A percentile compares a stretch with the other conserved stretches of the same genome.
Evolutionary conservation across 2,888 invertebrate genomes (phyloP).

Genomic region (Tipula helvola): DNA sequence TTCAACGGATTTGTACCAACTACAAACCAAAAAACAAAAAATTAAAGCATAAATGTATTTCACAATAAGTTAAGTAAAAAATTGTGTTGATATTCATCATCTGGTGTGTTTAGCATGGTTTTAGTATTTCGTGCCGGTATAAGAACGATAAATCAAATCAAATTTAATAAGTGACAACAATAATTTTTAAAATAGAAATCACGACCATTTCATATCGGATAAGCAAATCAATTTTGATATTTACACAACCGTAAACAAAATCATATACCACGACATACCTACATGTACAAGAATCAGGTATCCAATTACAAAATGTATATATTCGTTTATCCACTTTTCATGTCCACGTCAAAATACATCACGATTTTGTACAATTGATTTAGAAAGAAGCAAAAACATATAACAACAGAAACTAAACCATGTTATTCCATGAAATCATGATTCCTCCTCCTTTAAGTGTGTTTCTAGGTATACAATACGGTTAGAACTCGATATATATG

Average conservation of each 20-base stretch:
- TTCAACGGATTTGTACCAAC: too few species aligned
- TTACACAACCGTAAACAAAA: too few species aligned
- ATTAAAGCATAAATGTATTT: too few species aligned
- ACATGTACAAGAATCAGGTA: too few species aligned
- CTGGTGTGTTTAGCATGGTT: too few species aligned
- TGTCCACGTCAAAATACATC: not conserved
- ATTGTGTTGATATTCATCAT: too few species aligned
- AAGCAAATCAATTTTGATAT: too few species aligned
- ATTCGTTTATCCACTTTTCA: not conserved
- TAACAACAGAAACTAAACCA: not conserved
- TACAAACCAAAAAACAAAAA: too few species aligned
- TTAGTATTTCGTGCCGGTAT: too few species aligned
- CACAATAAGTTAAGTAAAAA: too few species aligned
- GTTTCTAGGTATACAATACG: not conserved
- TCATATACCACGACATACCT: too few species aligned
- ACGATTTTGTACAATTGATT: not conserved
- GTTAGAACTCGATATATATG: not conserved
- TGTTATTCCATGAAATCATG: not conserved
- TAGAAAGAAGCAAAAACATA: not conserved
- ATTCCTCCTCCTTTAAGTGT: not conserved
- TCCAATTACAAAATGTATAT: not conserved
- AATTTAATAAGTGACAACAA: not conserved
- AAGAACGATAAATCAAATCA: too few species aligned
- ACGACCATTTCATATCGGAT: not conserved
- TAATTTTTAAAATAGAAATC: not conserved